A percentile compares a stretch with the other conserved stretches of the same genome.
Evolutionary conservation across 2,888 invertebrate species (phyloP).

Genomic region (Andricus quercusramuli): DNA sequence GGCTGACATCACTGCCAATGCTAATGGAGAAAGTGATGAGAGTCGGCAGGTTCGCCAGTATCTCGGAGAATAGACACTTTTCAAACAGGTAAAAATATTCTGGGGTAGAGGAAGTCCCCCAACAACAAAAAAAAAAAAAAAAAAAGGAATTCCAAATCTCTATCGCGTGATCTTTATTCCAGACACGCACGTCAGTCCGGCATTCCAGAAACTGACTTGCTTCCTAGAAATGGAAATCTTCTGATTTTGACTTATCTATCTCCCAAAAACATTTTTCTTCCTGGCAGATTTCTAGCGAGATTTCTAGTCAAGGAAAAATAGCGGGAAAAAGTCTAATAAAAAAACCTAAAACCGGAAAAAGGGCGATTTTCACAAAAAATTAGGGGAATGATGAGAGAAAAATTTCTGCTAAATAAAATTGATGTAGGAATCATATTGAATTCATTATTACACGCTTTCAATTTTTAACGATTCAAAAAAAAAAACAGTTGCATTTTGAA

Average conservation of each 20-base stretch:
- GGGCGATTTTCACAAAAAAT: too few relatives aligned
- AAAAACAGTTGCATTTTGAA: too few relatives aligned
- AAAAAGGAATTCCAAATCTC: neutral
- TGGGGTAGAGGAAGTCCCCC: neutral
- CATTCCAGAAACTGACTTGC: slow-evolving; percentile 17
- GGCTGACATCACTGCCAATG: slow-evolving; percentile 31
- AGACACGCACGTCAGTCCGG: slow-evolving; percentile 14
- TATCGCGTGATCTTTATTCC: slow-evolving; percentile 9
- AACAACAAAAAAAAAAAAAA: neutral
- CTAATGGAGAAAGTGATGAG: slow-evolving; percentile 34
- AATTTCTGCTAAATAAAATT: too few relatives aligned
- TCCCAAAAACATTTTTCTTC: neutral
- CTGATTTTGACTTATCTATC: neutral
- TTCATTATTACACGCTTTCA: too few relatives aligned
- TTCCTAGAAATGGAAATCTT: slow-evolving; percentile 19
- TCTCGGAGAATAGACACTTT: slow-evolving; percentile 15
- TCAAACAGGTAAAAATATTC: slow-evolving; percentile 13
- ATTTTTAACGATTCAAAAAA: too few relatives aligned
- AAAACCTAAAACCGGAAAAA: too few relatives aligned
- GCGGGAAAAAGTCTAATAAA: too few relatives aligned
- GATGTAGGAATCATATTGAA: too few relatives aligned
- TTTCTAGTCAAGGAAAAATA: too few relatives aligned
- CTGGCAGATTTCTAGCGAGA: too few relatives aligned
- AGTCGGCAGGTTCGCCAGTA: slow-evolving; percentile 2
- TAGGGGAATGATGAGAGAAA: too few relatives aligned